Evolutionary conservation across 2,797 vertebrate genomes (phyloP).

Genomic region (Sebastes oblongus): DNA sequence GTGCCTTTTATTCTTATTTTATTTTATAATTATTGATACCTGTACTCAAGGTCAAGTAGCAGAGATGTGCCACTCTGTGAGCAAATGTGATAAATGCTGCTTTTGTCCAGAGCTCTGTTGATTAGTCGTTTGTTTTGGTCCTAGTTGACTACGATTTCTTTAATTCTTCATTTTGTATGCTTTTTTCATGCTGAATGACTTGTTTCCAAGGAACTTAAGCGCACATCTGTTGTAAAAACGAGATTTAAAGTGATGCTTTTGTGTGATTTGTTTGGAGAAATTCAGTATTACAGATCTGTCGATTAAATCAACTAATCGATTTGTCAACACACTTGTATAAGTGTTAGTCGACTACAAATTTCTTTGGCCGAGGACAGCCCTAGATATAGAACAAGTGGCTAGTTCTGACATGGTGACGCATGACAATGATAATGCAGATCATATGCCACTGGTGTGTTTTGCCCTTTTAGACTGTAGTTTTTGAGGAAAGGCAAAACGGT

Average conservation of each 20-base stretch:
- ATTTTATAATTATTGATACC: neutral
- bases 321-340: accelerated
- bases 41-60: neutral
- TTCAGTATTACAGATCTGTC: neutral
- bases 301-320: neutral
- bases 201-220: neutral
- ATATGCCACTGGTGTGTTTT: neutral
- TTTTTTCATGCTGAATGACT: neutral
- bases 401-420: neutral
- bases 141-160: neutral
- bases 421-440: neutral
- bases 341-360: neutral
- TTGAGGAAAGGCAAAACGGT: neutral
- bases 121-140: neutral
- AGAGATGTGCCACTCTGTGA: neutral
- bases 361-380: neutral
- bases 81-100: neutral
- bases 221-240: neutral
- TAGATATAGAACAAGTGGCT: neutral
- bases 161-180: neutral
- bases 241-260: neutral
- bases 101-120: neutral
- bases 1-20: neutral
- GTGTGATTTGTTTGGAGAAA: neutral
- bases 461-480: neutral